Percentiles rank a stretch among this genome's conserved stretches.
phyloP scores from a whole-genome alignment of 2,888 invertebrate genomes.

The Spicauda simplicius region DNA sequence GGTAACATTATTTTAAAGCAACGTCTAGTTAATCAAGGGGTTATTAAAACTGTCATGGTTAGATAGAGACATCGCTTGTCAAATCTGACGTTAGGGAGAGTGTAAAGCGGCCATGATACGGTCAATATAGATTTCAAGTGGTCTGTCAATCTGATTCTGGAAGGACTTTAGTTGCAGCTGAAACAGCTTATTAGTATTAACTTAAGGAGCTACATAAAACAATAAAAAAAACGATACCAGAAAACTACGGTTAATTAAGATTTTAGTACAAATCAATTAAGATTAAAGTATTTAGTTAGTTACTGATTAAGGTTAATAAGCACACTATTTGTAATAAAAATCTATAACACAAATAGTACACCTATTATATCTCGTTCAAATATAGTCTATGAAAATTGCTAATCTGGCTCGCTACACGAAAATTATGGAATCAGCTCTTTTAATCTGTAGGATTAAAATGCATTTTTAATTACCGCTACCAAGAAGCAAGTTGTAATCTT shows the following conservation, averaged over 20 bases:
- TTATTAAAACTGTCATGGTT: conserved; percentile 22
- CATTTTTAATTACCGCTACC: conserved; percentile 23
- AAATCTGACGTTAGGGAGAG: conserved; percentile 37
- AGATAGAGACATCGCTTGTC: conserved; percentile 46
- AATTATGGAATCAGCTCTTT: not conserved
- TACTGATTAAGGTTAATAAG: no score
- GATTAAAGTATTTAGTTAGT: no score
- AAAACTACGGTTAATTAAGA: no score
- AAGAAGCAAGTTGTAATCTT: conserved; percentile 48
- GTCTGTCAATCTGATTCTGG: not conserved
- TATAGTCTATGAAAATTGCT: not conserved
- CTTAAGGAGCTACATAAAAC: no score
- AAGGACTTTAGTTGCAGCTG: no score
- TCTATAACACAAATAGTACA: no score
- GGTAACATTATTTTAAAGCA: conserved; percentile 50
- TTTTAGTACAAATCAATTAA: no score
- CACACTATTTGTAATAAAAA: no score
- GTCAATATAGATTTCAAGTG: not conserved
- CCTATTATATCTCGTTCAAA: no score
- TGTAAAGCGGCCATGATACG: not conserved
- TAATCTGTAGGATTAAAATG: not conserved
- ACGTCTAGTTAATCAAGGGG: conserved; percentile 29
- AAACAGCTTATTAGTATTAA: not conserved
- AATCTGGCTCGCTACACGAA: not conserved
- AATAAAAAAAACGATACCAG: no score